These are phyloP conservation scores for Luidia sarsii DNA, from an alignment of 53 echinoderm and acorn worm genomes.

Conservation along the genomic window DNA sequence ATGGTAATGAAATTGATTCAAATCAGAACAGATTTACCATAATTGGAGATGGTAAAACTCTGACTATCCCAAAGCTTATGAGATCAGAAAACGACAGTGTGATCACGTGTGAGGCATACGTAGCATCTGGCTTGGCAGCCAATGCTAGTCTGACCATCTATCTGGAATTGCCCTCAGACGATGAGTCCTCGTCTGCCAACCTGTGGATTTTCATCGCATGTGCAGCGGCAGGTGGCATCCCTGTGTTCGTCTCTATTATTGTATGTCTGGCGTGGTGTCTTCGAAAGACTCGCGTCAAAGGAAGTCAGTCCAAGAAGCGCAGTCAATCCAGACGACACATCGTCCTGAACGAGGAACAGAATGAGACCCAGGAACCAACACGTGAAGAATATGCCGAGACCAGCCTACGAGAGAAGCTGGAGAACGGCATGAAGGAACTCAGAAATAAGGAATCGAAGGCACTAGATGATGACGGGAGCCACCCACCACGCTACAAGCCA, in stretches of 20 bases:
- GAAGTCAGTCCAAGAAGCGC: slow-evolving; percentile 29
- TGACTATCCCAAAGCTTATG: not conserved
- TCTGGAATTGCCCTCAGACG: not conserved
- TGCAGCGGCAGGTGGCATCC: slow-evolving; percentile 37
- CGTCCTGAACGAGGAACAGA: slow-evolving; percentile 35
- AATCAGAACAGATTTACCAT: not conserved
- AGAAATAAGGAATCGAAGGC: not conserved
- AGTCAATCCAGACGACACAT: slow-evolving; percentile 43
- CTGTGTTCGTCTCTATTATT: slow-evolving; percentile 3
- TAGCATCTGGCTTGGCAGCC: slow-evolving; percentile 11
- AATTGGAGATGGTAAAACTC: not conserved
- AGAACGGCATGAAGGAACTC: not conserved
- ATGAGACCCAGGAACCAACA: not conserved
- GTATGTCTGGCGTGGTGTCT: slow-evolving; percentile 37
- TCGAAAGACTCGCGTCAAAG: not conserved
- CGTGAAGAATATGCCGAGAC: not conserved
- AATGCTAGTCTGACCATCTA: slow-evolving; percentile 23
- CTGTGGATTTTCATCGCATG: slow-evolving; percentile 47
- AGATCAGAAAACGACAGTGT: slow-evolving; percentile 31
- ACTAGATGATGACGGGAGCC: slow-evolving; percentile 16
- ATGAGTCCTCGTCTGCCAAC: not conserved
- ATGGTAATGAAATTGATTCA: not conserved
- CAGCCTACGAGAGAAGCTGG: not conserved
- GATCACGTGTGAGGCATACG: slow-evolving; percentile 35
- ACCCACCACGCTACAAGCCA: slow-evolving; percentile 32